Percentiles rank a stretch among this genome's conserved stretches.
These are phyloP conservation scores for Acronicta aceris DNA, from an alignment of 2,888 invertebrate species.

Conservation along the genomic window DNA sequence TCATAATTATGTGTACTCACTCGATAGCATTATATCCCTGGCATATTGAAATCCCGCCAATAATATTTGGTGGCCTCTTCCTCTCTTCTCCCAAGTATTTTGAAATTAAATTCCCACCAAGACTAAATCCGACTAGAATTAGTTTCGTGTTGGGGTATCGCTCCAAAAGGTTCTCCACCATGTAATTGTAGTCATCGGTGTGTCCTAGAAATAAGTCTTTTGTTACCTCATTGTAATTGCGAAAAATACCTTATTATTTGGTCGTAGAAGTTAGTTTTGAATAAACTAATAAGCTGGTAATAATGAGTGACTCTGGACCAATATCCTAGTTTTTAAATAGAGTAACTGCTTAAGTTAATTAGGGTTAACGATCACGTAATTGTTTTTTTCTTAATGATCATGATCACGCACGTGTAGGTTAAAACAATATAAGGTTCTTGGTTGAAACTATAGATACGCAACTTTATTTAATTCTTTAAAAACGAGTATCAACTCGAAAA, in stretches of 20 bases:
- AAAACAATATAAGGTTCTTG: neutral
- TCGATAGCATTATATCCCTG: constrained; percentile 97
- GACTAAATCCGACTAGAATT: constrained; percentile 96
- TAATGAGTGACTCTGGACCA: too few relatives aligned
- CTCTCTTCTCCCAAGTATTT: constrained; percentile 96
- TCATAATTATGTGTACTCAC: constrained; percentile 90
- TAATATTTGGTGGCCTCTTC: constrained; percentile 91
- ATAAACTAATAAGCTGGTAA: constrained; percentile 2
- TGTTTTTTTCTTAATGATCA: constrained; percentile 10
- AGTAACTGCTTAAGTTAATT: constrained; percentile 15
- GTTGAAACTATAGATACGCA: too few relatives aligned
- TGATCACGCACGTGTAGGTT: constrained; percentile 1
- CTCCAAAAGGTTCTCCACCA: constrained; percentile 93
- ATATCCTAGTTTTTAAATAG: constrained; percentile 11
- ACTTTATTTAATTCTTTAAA: too few relatives aligned
- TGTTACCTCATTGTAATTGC: neutral
- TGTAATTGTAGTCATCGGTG: constrained; percentile 95
- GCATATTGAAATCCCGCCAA: constrained; percentile 97
- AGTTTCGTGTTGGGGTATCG: constrained; percentile 94
- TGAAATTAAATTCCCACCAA: constrained; percentile 97
- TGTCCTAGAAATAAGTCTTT: constrained; percentile 90
- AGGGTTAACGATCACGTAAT: constrained; percentile 20
- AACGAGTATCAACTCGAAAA: too few relatives aligned
- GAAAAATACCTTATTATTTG: neutral
- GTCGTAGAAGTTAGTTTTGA: neutral